Conservation (phyloP, 1,140 invertebrate species). For the Zaprionus africanus region DNA sequence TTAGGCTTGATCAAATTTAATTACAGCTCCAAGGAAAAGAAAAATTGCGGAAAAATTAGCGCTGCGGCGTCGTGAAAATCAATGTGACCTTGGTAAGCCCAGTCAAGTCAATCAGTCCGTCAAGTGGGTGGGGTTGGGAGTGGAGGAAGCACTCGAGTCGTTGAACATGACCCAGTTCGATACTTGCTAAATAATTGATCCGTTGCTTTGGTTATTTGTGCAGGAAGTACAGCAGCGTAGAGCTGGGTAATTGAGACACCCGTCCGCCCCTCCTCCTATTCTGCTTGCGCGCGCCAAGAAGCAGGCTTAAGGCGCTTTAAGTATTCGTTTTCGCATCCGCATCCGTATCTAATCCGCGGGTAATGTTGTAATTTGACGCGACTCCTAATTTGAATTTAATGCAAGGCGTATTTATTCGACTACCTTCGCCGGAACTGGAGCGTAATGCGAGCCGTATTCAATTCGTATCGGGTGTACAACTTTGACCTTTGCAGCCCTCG, state of each 20-base stretch:
- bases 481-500: background rate
- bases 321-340: conserved; percentile 15
- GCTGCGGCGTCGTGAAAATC: conserved; percentile 54
- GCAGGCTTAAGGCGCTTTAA: conserved; percentile 20
- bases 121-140: background rate
- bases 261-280: background rate
- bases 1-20: conserved; percentile 56
- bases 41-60: conserved; percentile 64
- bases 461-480: background rate
- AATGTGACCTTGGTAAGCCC: conserved; percentile 70
- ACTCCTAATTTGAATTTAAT: conserved; percentile 36
- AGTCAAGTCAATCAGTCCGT: conserved; percentile 67
- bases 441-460: conserved; percentile 11
- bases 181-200: conserved; percentile 79
- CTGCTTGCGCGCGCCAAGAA: conserved; percentile 9
- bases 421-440: conserved; percentile 15
- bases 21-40: conserved; percentile 32
- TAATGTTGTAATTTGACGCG: conserved; percentile 41
- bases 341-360: conserved; percentile 28
- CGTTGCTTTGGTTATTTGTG: conserved; percentile 52
- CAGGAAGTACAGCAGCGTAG: conserved; percentile 43
- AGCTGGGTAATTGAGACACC: conserved; percentile 21
- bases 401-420: conserved; percentile 20
- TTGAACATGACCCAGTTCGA: conserved; percentile 79
- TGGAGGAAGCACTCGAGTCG: conserved; percentile 40